Base-by-base conservation (phyloP, 2,888 invertebrate species). In the Fragum whitleyi region DNA sequence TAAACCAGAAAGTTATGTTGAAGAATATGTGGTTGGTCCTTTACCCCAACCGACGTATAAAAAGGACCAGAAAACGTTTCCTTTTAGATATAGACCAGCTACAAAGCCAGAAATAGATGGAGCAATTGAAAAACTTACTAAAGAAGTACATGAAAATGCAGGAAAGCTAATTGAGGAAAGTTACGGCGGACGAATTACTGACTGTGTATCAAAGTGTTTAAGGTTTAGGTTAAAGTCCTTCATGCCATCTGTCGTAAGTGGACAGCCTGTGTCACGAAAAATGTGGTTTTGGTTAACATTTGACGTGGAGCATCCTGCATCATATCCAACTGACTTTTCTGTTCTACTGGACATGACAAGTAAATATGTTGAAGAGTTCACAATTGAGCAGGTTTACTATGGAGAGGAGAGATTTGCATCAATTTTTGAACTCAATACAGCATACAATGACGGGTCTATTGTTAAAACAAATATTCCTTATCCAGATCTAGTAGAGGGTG, bases 21-120 rank as follows among this genome's bases (percentile, higher is more conserved):
- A 90, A 59, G 91, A 92, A 70, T 90, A 87, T 51, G 74, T 84
- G 9, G 89, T 91, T 0, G 88, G 89, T 5, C 90, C 90, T 3
- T 74, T 91, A 36, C 89, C 90, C 6, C 78, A 89, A 1, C 89
- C 90, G 1, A 75, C 47, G 0, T 73, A 81, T n/a, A 82, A 87
- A 39, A 55, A 85, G n/a, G 62, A 67, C 11, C 65, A 70, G 1
- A 67, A 82, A 61, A 82, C 86, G 0, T 85, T 87, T 14, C 85
- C 88, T 0, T 91, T 88, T 47, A 68, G 78, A n/a, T 84, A 81
- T 53, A 80, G 91, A 14, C 90, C 91, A 0, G 29, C 86, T n/a
- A 87, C 81, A 14, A 16, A 39, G 1, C 87, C 86, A 0, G 91
- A 91, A 76, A 36, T 82, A 9, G 57, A n/a, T 0, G 80, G 67